Evolutionary conservation across 1,140 invertebrate genomes (phyloP).

Genomic region (Cyrtorhinus lividipennis): DNA sequence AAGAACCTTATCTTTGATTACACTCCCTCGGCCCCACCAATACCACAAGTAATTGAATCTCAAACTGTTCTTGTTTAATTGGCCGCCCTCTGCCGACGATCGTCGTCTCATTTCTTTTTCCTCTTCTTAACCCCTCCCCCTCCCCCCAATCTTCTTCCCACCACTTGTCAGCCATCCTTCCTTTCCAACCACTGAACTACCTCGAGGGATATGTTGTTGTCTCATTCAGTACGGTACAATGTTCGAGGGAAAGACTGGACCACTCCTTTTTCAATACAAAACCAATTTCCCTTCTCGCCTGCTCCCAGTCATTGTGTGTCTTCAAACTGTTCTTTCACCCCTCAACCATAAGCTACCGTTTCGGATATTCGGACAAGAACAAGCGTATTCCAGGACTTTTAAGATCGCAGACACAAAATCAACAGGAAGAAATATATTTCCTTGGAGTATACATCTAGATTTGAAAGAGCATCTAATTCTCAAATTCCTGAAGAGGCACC

Average conservation of each 20-base stretch:
- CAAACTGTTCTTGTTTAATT: slow-evolving; percentile 15
- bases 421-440: no score
- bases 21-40: slow-evolving; percentile 11
- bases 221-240: neutral
- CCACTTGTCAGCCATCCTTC: neutral
- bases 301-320: neutral
- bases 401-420: no score
- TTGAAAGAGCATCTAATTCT: no score
- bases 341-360: no score
- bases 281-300: neutral
- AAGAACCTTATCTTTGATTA: slow-evolving; percentile 9
- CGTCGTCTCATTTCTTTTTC: neutral
- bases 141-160: neutral
- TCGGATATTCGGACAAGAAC: no score
- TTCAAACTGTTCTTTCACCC: no score
- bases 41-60: slow-evolving; percentile 17
- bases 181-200: neutral
- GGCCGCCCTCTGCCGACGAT: neutral
- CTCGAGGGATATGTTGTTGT: neutral
- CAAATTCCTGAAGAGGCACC: no score
- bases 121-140: neutral
- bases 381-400: no score
- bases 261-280: neutral
- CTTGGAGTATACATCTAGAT: no score
- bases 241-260: neutral